Conservation (phyloP, 2,797 vertebrate species). For the Helarctos malayanus region DNA sequence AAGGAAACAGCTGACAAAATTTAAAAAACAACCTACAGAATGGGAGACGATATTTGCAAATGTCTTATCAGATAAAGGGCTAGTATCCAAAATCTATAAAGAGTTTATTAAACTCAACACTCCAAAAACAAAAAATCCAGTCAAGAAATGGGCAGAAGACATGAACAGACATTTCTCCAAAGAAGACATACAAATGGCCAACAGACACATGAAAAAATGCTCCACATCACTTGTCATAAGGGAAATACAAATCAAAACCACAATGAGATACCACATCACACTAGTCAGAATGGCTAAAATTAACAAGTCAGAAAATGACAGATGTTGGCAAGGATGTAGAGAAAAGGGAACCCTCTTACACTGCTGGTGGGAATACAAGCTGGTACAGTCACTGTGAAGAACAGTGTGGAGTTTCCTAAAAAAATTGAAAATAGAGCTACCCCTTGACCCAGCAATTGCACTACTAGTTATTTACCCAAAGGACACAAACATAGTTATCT, state of each 20-base stretch:
- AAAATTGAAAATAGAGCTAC: background rate
- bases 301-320: background rate
- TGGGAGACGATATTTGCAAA: too few relatives aligned
- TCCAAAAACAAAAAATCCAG: too few relatives aligned
- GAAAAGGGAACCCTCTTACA: background rate
- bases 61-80: too few relatives aligned
- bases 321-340: background rate
- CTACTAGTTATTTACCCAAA: background rate
- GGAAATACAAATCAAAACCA: background rate
- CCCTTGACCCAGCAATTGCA: background rate
- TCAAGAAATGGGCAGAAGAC: too few relatives aligned
- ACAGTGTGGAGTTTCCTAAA: background rate
- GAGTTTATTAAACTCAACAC: too few relatives aligned
- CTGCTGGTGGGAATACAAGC: background rate
- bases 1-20: background rate
- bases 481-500: background rate
- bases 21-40: too few relatives aligned
- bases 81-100: too few relatives aligned
- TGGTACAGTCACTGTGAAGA: background rate
- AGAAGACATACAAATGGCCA: background rate
- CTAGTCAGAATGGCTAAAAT: background rate
- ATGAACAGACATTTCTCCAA: too few relatives aligned
- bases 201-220: background rate
- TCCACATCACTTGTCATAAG: background rate
- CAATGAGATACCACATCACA: background rate